A percentile compares a stretch with the other conserved stretches of the same genome.
Conservation (phyloP, 2,113 vertebrate genomes). For the Argyrosomus japonicus region DNA sequence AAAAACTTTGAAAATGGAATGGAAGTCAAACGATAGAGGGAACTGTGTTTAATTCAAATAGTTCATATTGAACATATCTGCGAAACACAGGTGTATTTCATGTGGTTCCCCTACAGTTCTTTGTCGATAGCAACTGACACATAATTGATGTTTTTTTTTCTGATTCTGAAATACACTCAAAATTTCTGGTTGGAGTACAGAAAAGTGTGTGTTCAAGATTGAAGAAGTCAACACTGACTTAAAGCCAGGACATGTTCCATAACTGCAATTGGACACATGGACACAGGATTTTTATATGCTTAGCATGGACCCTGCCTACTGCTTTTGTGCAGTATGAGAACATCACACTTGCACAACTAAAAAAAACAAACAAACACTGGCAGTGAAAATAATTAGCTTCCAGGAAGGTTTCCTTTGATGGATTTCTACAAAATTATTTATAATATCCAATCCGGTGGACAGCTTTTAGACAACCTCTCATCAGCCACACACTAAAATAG, state of each 20-base stretch:
- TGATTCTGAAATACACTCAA: neutral
- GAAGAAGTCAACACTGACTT: neutral
- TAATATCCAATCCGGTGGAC: neutral
- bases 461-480: neutral
- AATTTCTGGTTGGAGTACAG: neutral
- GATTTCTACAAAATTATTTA: no score
- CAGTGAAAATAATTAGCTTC: neutral
- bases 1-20: conserved; percentile 25
- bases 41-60: neutral
- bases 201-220: neutral
- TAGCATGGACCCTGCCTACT: neutral
- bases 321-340: neutral
- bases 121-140: neutral
- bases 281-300: neutral
- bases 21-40: conserved; percentile 6
- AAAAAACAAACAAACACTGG: no score
- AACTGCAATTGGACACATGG: neutral
- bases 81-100: neutral
- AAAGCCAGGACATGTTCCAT: neutral
- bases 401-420: neutral
- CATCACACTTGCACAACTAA: neutral
- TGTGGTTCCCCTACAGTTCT: neutral
- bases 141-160: neutral
- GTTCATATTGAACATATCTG: neutral
- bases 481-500: neutral